Evolutionary conservation across 1,140 invertebrate species (phyloP), one percentile per base, ranked within the genome.

Genomic region (Schlechtendalia chinensis): DNA sequence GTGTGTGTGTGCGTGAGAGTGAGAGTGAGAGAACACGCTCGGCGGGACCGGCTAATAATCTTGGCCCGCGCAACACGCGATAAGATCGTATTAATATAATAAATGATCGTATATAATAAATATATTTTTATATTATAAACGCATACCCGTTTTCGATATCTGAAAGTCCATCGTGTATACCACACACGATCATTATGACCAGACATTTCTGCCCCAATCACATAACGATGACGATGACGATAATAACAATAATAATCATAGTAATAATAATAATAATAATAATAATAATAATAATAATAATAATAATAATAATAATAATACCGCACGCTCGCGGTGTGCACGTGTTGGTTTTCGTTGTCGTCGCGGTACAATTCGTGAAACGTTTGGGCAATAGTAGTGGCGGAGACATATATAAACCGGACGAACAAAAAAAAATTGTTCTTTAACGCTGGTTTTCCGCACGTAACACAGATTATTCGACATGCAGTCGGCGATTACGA

Each of bases 21-120:
- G 61, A 12, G 29, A 63, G 22, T 1, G 27, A 63, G 59, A 10
- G 24, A 65, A n/a, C n/a, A n/a, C n/a, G n/a, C 45, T 50, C 75
- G 75, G 39, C 75, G 75, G 39, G 75, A 79, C 75, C 69, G 69
- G 58, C 75, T 79, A 58, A 79, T 79, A 63, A 79, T 79, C 75
- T 79, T 79, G 75, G 75, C 75, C 75, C 75, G 75, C 56, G 75
- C 75, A 79, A 79, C 75, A 50, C 54, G 54, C 75, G 75, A 79
- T 79, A 79, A 79, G 75, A 79, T 79, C 75, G 75, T 63, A 79
- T 79, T 79, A 79, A 79, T 63, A 79, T 79, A 79, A 79, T 79
- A 79, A 79, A 79, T 79, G 75, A 79, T 79, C 56, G 56, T 63
- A 22, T 69, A 72, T 16, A 24, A 12, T 27, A 50, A 11, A 69